A percentile compares a stretch with the other conserved stretches of the same genome.
Evolutionary conservation across 2,888 invertebrate species (phyloP).

Genomic region (Chrysolina oricalcia): DNA sequence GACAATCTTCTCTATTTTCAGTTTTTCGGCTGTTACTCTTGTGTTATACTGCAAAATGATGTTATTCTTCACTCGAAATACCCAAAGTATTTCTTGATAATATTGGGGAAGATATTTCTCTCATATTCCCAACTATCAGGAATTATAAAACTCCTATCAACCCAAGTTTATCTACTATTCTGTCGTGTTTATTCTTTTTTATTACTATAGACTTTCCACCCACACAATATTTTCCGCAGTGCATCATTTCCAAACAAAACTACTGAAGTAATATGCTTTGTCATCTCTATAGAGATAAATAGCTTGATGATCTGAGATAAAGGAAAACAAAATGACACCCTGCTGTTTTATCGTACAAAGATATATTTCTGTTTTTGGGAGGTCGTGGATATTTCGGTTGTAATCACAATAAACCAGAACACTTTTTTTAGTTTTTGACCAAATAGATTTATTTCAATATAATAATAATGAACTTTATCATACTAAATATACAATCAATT

Average conservation of each 20-base stretch:
- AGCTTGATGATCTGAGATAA: slow-evolving; percentile 33
- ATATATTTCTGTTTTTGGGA: slow-evolving; percentile 41
- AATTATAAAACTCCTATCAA: background rate
- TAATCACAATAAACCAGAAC: slow-evolving; percentile 31
- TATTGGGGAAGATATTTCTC: background rate
- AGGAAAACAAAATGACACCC: slow-evolving; percentile 34
- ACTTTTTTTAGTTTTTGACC: too few relatives aligned
- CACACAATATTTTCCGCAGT: slow-evolving; percentile 1
- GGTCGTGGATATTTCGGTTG: slow-evolving; percentile 33
- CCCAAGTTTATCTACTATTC: background rate
- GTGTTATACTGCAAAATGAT: too few relatives aligned
- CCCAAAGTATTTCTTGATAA: background rate
- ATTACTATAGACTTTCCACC: background rate
- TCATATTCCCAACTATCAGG: background rate
- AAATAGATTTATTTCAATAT: background rate
- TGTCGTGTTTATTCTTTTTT: background rate
- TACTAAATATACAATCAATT: too few relatives aligned
- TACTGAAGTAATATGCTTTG: slow-evolving; percentile 12
- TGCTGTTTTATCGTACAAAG: slow-evolving; percentile 40
- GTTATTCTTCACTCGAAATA: too few relatives aligned
- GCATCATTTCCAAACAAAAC: background rate
- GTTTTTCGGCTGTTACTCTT: too few relatives aligned
- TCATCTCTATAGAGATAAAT: slow-evolving; percentile 40
- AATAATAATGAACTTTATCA: too few relatives aligned
- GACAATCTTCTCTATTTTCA: too few relatives aligned